These are phyloP conservation scores for Chrysaora quinquecirrha DNA, from an alignment of 30 jellyfish, hydroid and myxozoan genomes.

Conservation along the genomic window DNA sequence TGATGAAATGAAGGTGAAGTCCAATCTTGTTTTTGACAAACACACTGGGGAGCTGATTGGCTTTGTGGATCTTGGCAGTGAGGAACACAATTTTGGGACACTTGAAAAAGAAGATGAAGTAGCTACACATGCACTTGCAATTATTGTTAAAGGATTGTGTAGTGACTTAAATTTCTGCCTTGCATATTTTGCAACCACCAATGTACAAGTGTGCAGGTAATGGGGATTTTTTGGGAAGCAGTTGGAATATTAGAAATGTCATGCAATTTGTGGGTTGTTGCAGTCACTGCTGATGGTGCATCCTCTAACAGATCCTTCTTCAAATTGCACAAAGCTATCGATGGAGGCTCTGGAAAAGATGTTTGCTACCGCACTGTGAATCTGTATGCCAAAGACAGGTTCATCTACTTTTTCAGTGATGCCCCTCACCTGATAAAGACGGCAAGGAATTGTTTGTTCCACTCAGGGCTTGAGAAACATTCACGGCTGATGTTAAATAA, in stretches of 20 bases:
- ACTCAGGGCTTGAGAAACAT: background rate
- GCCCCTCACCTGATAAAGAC: background rate
- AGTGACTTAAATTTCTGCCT: background rate
- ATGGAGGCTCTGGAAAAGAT: background rate
- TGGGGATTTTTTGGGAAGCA: slow-evolving; percentile 39
- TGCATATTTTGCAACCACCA: slow-evolving; percentile 29
- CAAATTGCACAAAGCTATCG: background rate
- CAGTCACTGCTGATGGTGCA: slow-evolving; percentile 27
- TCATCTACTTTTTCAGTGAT: background rate
- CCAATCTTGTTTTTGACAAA: slow-evolving; percentile 15
- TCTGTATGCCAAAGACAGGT: background rate
- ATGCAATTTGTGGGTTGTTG: slow-evolving; percentile 41
- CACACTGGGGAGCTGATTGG: slow-evolving; percentile 32
- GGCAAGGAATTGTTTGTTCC: background rate
- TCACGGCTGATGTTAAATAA: background rate
- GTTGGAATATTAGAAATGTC: slow-evolving; percentile 7
- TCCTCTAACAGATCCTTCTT: slow-evolving; percentile 16
- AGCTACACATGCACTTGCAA: slow-evolving; percentile 29
- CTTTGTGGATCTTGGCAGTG: slow-evolving; percentile 29
- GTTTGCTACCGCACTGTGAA: background rate
- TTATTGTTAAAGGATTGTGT: slow-evolving; percentile 1
- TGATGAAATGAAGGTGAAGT: slow-evolving; percentile 41
- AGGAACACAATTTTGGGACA: background rate
- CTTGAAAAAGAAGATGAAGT: background rate
- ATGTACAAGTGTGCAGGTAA: slow-evolving; percentile 3